Conservation (phyloP, 1,140 invertebrate genomes). For the Trinorchestia longiramus region DNA sequence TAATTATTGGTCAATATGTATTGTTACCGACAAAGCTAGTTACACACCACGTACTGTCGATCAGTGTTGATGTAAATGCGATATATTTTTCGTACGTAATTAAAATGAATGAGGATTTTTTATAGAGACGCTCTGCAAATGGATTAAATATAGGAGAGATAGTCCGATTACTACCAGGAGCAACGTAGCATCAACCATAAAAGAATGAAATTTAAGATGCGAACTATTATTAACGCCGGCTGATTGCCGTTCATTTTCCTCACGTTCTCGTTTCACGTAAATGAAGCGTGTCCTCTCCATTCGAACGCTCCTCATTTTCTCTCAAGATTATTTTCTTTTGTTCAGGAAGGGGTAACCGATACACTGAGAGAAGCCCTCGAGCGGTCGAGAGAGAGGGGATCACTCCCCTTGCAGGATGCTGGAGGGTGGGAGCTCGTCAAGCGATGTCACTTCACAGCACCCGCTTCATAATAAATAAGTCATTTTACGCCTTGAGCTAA, state of each 20-base stretch:
- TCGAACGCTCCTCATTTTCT: constrained; percentile 25
- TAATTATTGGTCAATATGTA: not conserved
- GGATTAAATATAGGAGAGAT: not conserved
- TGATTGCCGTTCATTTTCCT: not conserved
- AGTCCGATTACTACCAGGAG: not conserved
- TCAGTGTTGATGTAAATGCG: not conserved
- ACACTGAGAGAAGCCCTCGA: constrained; percentile 37
- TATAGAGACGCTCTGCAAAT: not conserved
- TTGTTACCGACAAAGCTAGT: not conserved
- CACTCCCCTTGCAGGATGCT: not conserved
- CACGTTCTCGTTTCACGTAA: not conserved
- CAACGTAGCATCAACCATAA: not conserved
- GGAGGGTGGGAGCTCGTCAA: not conserved
- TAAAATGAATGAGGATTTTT: not conserved
- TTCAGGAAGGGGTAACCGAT: constrained; percentile 24
- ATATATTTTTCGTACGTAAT: not conserved
- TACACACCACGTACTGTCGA: not conserved
- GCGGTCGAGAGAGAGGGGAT: not conserved
- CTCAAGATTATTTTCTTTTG: constrained; percentile 47
- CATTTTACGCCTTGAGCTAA: not conserved
- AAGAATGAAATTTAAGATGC: not conserved
- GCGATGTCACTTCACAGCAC: constrained; percentile 4
- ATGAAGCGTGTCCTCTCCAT: not conserved
- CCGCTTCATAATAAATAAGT: not conserved
- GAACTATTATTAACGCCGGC: not conserved